phyloP scores from a whole-genome alignment of 2,113 vertebrate species.

The Campylomormyrus tamandua region DNA sequence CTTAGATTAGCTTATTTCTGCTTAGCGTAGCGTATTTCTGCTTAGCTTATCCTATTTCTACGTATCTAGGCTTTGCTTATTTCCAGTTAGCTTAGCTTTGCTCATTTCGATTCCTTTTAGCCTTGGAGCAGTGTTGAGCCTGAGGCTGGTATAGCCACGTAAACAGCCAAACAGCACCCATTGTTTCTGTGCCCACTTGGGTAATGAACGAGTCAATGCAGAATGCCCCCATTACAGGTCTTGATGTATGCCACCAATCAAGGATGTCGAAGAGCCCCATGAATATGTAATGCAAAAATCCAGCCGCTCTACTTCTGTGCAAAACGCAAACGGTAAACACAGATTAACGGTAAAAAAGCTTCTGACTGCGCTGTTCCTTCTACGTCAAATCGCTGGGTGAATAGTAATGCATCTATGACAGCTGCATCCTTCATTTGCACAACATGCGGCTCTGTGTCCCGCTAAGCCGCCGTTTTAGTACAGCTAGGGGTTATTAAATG shows the following conservation, averaged over 20 bases:
- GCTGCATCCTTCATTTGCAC: constrained; percentile 69
- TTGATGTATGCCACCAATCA: constrained; percentile 68
- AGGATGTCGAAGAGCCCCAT: constrained; percentile 72
- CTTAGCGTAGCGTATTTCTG: background rate
- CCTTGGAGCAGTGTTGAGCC: constrained; percentile 15
- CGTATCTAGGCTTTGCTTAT: background rate
- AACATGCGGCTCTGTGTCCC: constrained; percentile 69
- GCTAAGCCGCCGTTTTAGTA: constrained; percentile 55
- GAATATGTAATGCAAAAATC: constrained; percentile 72
- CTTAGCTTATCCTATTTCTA: background rate
- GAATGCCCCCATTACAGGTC: constrained; percentile 49
- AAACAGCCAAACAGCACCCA: constrained; percentile 73
- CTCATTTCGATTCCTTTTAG: background rate
- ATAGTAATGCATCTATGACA: constrained; percentile 74
- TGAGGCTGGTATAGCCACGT: constrained; percentile 61
- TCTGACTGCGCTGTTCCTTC: constrained; percentile 61
- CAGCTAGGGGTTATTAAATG: constrained; percentile 70
- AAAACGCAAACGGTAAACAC: constrained; percentile 39
- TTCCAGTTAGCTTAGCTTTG: background rate
- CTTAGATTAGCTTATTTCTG: background rate
- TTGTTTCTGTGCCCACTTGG: constrained; percentile 76
- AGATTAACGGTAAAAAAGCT: constrained; percentile 54
- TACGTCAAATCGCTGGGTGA: constrained; percentile 74
- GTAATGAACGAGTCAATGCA: constrained; percentile 71
- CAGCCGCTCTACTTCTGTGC: constrained; percentile 70